Conservation (phyloP, 2,113 vertebrate species). For the Coturnix japonica region DNA sequence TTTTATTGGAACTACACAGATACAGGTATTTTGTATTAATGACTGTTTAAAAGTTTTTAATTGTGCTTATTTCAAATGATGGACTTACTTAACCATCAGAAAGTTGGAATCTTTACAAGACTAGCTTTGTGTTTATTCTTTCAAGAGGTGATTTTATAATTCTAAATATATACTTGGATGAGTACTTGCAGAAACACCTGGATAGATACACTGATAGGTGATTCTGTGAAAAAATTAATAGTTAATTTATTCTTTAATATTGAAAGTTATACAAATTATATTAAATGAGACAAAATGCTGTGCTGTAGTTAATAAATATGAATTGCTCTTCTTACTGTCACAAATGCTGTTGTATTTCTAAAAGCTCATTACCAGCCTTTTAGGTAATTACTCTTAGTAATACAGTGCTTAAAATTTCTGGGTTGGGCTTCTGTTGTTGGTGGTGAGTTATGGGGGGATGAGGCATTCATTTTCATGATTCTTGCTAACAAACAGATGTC, state of each 20-base stretch:
- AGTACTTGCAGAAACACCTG: background rate
- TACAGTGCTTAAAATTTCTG: background rate
- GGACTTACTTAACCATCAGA: background rate
- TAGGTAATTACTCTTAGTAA: background rate
- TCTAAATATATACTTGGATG: background rate
- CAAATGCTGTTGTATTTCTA: background rate
- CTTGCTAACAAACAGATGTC: background rate
- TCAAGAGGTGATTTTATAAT: background rate
- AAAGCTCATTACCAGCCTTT: background rate
- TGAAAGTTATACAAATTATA: background rate
- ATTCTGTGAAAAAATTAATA: constrained; percentile 5
- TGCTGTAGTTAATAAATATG: background rate
- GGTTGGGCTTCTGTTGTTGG: background rate
- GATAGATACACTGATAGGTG: background rate
- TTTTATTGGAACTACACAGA: constrained; percentile 73
- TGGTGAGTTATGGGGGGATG: background rate
- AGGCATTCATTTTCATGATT: background rate
- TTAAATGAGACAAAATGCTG: background rate
- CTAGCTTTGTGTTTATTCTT: background rate
- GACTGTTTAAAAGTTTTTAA: background rate
- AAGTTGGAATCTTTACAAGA: background rate
- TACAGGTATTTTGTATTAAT: constrained; percentile 77
- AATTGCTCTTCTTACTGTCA: background rate
- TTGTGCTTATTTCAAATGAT: background rate
- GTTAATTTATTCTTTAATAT: constrained; percentile 37